These are phyloP conservation scores for Drosophila truncata DNA, from an alignment of 1,140 invertebrate species.

Conservation along the genomic window DNA sequence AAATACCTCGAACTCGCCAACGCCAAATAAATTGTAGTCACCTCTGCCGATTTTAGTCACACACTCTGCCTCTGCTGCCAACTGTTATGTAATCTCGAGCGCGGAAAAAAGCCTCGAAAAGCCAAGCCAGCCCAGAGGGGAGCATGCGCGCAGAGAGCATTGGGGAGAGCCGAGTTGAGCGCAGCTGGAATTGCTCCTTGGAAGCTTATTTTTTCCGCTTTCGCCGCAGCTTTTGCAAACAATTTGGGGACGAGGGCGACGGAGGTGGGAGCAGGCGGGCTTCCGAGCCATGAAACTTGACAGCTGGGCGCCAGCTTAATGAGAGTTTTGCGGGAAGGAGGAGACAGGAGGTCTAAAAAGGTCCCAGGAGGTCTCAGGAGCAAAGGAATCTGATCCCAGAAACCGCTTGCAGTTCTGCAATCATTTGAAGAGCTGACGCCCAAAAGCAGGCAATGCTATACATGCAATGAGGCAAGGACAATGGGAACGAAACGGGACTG, in stretches of 20 bases:
- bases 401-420: constrained; percentile 27
- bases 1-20: constrained; percentile 13
- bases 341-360: background rate
- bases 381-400: constrained; percentile 14
- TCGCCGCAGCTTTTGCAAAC: constrained; percentile 26
- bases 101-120: constrained; percentile 64
- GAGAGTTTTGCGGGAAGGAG: constrained; percentile 27
- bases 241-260: background rate
- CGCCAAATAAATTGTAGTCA: constrained; percentile 39
- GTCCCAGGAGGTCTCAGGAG: background rate
- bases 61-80: constrained; percentile 70
- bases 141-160: constrained; percentile 51
- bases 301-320: constrained; percentile 74
- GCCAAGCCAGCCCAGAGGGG: constrained; percentile 16
- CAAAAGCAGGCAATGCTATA: constrained; percentile 31
- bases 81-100: constrained; percentile 80
- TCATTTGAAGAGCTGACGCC: constrained; percentile 31
- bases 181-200: constrained; percentile 55
- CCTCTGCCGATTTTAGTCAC: constrained; percentile 67
- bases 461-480: constrained; percentile 9
- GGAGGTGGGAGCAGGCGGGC: background rate
- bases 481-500: background rate
- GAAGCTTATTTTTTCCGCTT: constrained; percentile 38
- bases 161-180: constrained; percentile 18
- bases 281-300: constrained; percentile 41